Evolutionary conservation across 2,888 invertebrate genomes (phyloP), one percentile per base, ranked within the genome.

Genomic region (Yponomeuta sedellus): DNA sequence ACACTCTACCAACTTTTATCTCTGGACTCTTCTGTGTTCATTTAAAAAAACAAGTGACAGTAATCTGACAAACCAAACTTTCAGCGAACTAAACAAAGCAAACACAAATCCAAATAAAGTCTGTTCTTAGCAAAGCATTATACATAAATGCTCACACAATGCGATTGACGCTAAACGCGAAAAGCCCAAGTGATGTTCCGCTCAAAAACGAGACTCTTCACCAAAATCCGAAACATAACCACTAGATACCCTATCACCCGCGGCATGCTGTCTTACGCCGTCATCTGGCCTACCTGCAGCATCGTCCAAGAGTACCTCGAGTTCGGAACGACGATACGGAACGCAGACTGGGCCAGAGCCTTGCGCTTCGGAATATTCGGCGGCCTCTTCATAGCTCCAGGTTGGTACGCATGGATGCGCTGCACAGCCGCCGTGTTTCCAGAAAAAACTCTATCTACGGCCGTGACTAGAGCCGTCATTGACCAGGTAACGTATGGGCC

Each of bases 401-500:
- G 95, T 0, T 88, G 96, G 2, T 96, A 95, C 75, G 91, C 92
- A 12, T 96, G 96, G 96, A 90, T 97, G 72, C 94, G 93, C 58
- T 85, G 77, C n/a, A 75, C 80, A 0, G 80, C 79, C 59, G 73
- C 77, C 10, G 84, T 84, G 64, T 88, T 88, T 68, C 82, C 72
- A 52, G 68, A 71, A 1, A 84, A 80, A 65, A 73, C 74, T 22
- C 67, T 88, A 0, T 70, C 67, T 1, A 81, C 81, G 0, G 85
- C 87, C 0, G 57, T 88, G 0, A 83, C 92, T 0, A 76, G 89
- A 70, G 86, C 89, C 2, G 74, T 73, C 5, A 86, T 95, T 6
- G 96, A 96, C 77, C 95, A 95, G 79, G 85, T 96, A 0, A 92
- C 94, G 0, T 96, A 96, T 74, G 93, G 94, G 0, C 96, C 96